A percentile compares a stretch with the other conserved stretches of the same genome.
Evolutionary conservation across 2,888 invertebrate species (phyloP).

Genomic region (Catonia carolina): DNA sequence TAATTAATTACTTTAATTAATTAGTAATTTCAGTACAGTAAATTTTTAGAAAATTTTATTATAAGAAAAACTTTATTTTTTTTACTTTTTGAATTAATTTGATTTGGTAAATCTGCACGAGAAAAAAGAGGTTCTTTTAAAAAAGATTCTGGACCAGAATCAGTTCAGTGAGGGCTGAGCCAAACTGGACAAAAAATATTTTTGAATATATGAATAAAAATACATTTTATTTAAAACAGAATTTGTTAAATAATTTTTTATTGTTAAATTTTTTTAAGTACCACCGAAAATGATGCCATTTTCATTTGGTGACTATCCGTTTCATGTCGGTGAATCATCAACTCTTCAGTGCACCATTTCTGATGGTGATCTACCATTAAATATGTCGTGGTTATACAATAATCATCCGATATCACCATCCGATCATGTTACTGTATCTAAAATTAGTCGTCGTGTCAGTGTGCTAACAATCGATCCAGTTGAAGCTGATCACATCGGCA

Average conservation of each 20-base stretch:
- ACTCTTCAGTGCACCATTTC: conserved; percentile 48
- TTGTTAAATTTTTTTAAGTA: conserved; percentile 27
- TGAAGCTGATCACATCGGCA: conserved; percentile 63
- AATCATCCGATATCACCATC: conserved; percentile 41
- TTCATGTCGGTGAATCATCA: conserved; percentile 39
- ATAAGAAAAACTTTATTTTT: too few species aligned
- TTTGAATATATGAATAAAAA: too few species aligned
- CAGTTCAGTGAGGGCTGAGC: too few species aligned
- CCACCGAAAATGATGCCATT: conserved; percentile 33
- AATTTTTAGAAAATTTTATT: too few species aligned
- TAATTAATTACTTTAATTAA: too few species aligned
- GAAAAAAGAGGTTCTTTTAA: too few species aligned
- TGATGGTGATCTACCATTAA: conserved; percentile 55
- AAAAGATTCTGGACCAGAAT: too few species aligned
- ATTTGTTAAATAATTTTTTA: not conserved
- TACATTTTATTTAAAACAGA: too few species aligned
- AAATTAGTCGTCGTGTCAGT: conserved; percentile 56
- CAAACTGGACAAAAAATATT: too few species aligned
- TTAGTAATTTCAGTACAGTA: too few species aligned
- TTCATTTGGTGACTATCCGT: conserved; percentile 34
- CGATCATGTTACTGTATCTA: conserved; percentile 49
- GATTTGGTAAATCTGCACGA: too few species aligned
- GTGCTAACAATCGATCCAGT: conserved; percentile 59
- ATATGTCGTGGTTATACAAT: conserved; percentile 59
- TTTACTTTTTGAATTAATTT: too few species aligned